Evolutionary conservation across 2,888 invertebrate genomes (phyloP).

Genomic region (Agrotis clavis): DNA sequence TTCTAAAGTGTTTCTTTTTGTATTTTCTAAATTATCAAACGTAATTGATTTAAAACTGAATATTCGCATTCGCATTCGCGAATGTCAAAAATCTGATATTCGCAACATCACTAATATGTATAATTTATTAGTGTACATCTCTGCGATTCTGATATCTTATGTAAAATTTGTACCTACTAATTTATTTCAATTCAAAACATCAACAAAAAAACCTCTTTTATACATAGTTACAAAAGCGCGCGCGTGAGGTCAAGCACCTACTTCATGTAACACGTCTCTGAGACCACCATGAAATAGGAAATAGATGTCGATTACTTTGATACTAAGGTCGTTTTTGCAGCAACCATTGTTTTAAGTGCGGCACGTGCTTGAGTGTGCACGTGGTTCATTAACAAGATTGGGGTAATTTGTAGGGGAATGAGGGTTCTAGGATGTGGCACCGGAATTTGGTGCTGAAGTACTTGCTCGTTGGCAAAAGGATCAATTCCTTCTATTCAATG

Average conservation of each 20-base stretch:
- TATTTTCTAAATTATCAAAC: too few species aligned
- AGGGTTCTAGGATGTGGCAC: conserved; percentile 20
- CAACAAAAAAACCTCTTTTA: conserved; percentile 45
- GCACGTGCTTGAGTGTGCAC: conserved; percentile 65
- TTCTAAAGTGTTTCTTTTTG: too few species aligned
- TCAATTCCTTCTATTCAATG: not conserved
- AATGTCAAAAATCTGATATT: too few species aligned
- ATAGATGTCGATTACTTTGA: conserved; percentile 58
- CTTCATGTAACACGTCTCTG: conserved; percentile 65
- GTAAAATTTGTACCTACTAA: not conserved
- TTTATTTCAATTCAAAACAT: conserved; percentile 37
- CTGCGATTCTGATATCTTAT: too few species aligned
- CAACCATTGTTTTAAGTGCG: conserved; percentile 58
- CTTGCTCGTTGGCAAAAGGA: not conserved
- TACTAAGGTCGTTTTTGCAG: conserved; percentile 57
- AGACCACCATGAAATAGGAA: conserved; percentile 67
- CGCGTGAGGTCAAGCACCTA: conserved; percentile 65
- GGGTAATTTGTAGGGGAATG: conserved; percentile 46
- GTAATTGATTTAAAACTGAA: too few species aligned
- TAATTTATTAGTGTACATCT: too few species aligned
- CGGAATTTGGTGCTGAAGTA: conserved; percentile 7
- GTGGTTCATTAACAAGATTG: conserved; percentile 60
- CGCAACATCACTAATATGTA: too few species aligned
- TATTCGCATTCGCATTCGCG: too few species aligned
- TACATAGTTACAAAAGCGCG: conserved; percentile 36